A percentile compares a stretch with the other conserved stretches of the same genome.
phyloP scores from a whole-genome alignment of 2,113 vertebrate species.

The Acinonyx jubatus region DNA sequence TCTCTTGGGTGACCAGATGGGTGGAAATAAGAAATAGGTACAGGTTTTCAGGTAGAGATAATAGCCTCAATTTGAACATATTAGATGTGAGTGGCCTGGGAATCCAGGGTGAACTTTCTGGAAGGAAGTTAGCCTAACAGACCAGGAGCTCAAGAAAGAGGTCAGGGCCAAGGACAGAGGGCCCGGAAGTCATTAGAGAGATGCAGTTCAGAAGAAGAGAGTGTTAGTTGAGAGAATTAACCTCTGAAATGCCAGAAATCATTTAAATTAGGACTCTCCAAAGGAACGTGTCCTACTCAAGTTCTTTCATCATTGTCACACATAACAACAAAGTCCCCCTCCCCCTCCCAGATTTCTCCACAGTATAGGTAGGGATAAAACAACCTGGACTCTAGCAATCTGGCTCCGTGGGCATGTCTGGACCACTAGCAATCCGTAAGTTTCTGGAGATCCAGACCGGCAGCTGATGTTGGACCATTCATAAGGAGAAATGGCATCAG shows the following conservation, averaged over 20 bases:
- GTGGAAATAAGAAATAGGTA: neutral
- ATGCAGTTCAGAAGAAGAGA: neutral
- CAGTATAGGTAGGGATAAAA: neutral
- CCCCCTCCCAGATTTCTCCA: neutral
- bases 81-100: neutral
- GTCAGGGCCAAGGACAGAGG: neutral
- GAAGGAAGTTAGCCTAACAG: neutral
- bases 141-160: neutral
- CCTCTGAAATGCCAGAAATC: neutral
- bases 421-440: neutral
- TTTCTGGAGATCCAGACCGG: neutral
- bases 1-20: neutral
- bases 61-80: neutral
- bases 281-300: neutral
- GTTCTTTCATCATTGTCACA: neutral
- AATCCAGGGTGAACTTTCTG: neutral
- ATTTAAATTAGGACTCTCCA: neutral
- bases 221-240: neutral
- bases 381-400: neutral
- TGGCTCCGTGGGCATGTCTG: neutral
- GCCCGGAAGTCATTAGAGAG: neutral
- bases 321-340: neutral
- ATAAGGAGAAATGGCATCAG: neutral
- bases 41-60: neutral
- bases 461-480: neutral